These are phyloP conservation scores for Incurvaria masculella DNA, from an alignment of 2,888 invertebrate genomes.

Conservation along the genomic window DNA sequence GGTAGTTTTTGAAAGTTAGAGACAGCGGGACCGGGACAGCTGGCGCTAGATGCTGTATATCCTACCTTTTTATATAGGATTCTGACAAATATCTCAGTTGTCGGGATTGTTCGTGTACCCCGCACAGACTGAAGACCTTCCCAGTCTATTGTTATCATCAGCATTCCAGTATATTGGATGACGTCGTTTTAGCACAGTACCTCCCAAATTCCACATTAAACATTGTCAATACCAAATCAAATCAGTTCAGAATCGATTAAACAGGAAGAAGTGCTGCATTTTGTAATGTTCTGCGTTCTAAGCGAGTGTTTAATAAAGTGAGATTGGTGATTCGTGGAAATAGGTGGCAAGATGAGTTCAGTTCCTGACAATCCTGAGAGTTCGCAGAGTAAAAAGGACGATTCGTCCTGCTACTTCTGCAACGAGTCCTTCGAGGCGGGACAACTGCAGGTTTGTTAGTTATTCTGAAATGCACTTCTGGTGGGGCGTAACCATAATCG, in stretches of 20 bases:
- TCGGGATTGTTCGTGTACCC: not conserved
- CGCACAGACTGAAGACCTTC: not conserved
- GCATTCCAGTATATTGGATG: not conserved
- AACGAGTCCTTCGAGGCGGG: conserved; percentile 64
- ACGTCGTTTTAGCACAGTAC: not conserved
- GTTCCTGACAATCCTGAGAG: conserved; percentile 13
- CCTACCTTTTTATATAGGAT: no score
- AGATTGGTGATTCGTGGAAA: not conserved
- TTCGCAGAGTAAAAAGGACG: conserved; percentile 30
- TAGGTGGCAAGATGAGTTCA: conserved; percentile 26
- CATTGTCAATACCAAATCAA: no score
- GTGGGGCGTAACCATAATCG: no score
- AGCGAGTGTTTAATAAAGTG: not conserved
- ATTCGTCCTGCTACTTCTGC: conserved; percentile 65
- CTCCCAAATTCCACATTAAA: not conserved
- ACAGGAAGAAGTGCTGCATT: not conserved
- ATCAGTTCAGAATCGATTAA: no score
- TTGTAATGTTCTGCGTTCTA: not conserved
- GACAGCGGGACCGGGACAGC: no score
- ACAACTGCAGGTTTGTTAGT: conserved; percentile 59
- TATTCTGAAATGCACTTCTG: no score
- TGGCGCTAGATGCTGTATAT: no score
- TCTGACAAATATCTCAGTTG: not conserved
- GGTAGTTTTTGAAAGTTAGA: no score
- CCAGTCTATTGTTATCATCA: not conserved